Evolutionary conservation across 2,888 invertebrate species (phyloP), one percentile per base, ranked within the genome.

Genomic region (Lasioglossum marginatum): DNA sequence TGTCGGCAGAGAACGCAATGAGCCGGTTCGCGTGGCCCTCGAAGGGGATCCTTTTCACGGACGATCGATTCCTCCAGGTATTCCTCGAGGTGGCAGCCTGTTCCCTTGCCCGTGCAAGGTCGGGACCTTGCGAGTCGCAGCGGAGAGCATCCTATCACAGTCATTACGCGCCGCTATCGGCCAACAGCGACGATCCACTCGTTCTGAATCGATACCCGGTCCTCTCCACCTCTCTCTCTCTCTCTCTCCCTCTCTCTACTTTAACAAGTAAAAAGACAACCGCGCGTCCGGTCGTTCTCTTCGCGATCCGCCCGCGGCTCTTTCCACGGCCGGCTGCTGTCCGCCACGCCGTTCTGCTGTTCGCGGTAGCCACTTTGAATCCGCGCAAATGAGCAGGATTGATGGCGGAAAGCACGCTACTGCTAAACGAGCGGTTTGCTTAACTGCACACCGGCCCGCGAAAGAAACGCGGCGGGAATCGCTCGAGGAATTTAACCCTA

Each of bases 11-110:
- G 23, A 52, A 52, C n/a, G 52, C 52, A 10, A 52, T n/a, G 52
- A 52, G 52, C 52, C n/a, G 52, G n/a, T 52, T 52, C 52, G 27
- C 60, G 75, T 75, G 74, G 60, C 78, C 77, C 88, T 77, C 52
- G 74, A 80, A 84, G 81, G 82, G 83, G 79, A 90, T 84, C 83
- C 87, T 85, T 87, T 89, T 85, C 85, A 84, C 79, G 90, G 90
- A 76, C 87, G 82, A 88, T 87, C 88, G 88, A 88, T 81, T 83
- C 84, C 87, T 72, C 86, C 40, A 57, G 86, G 60, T 77, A 70
- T 63, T 31, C 19, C 48, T 63, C 74, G 27, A 60, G 60, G 14
- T 60, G 34, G 68, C 10, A 8, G 66, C 23, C 37, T 40, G 80
- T 45, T 81, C 48, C 77, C 73, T 80, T 80, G 57, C 75, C 79